These are phyloP conservation scores for Scalopus aquaticus DNA, from an alignment of 2,113 vertebrate genomes.

Conservation along the genomic window DNA sequence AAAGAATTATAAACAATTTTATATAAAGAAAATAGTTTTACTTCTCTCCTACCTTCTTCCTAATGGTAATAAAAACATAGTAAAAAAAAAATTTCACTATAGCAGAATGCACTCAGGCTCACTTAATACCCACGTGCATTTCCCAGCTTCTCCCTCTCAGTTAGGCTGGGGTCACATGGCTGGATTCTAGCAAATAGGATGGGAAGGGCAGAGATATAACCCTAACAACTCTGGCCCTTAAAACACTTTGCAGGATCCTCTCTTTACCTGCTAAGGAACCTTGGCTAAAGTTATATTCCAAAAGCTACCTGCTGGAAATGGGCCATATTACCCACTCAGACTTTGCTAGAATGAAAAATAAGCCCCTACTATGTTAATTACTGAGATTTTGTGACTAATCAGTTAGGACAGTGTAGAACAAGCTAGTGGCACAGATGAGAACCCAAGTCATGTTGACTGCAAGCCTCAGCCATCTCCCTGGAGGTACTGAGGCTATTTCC, in stretches of 20 bases:
- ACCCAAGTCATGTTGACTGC: neutral
- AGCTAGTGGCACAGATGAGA: neutral
- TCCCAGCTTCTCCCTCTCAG: neutral
- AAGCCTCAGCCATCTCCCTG: neutral
- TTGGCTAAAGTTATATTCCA: neutral
- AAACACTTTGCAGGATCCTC: neutral
- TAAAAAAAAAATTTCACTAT: constrained; percentile 62
- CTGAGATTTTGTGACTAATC: neutral
- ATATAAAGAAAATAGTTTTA: constrained; percentile 41
- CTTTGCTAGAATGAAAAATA: neutral
- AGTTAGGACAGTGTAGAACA: neutral
- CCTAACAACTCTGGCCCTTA: neutral
- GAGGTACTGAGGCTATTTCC: neutral
- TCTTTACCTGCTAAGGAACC: neutral
- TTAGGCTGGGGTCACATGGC: neutral
- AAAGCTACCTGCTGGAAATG: neutral
- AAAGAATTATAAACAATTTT: constrained; percentile 69
- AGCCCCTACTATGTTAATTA: neutral
- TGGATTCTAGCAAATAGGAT: neutral
- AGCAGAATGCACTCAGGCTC: neutral
- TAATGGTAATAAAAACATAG: constrained; percentile 58
- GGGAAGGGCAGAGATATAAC: neutral
- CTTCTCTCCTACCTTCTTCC: constrained; percentile 47
- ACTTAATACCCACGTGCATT: neutral
- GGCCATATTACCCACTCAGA: neutral